Base-by-base conservation (phyloP, 2,113 vertebrate genomes). In the Myotis lucifugus region DNA sequence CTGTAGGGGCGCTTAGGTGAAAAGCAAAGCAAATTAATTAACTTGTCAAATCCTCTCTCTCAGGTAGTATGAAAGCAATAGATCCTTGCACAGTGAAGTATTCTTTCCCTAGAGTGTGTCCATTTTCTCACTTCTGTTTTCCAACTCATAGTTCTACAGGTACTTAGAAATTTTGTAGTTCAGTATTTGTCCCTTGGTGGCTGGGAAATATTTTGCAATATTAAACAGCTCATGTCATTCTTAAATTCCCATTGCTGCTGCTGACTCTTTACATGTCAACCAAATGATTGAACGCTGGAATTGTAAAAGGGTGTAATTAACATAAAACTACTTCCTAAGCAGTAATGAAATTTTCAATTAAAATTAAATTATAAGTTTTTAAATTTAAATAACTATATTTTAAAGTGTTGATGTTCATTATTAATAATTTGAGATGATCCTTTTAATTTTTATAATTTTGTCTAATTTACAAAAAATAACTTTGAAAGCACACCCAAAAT, bases 311-410 rank as follows among this genome's bases (percentile, higher is more conserved):
- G 37, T 29, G 59, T 54, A 87, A 88, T 83, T 88, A 95, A 69
- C 54, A 78, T 46, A 46, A 86, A 94, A 59, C 18, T 42, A 34
- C 61, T 74, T 91, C 21, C 50, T 95, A 83, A 85, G 69, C 48
- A 6, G 40, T 69, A 40, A 91, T 88, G 52, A 61, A 25, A 54
- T 32, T 87, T 90, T 32, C 40, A 70, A 81, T 93, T 85, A 46
- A 81, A 66, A 72, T 70, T 59, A 66, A 86, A 86, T 74, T 27
- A 87, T 64, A 89, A 84, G 40, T 8, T 73, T 84, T 61, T 54
- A 77, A 81, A 91, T 83, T 85, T 74, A 77, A 82, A 59, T 59
- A 87, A 85, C 67, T 88, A 54, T 77, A 81, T 61, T 85, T 46
- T 90, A 56, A 84, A 85, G 27, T 79, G 5, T 29, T 67, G 10